These are phyloP conservation scores for Turritopsis dohrnii DNA, from an alignment of 30 jellyfish, hydroid and myxozoan genomes.

Conservation along the genomic window DNA sequence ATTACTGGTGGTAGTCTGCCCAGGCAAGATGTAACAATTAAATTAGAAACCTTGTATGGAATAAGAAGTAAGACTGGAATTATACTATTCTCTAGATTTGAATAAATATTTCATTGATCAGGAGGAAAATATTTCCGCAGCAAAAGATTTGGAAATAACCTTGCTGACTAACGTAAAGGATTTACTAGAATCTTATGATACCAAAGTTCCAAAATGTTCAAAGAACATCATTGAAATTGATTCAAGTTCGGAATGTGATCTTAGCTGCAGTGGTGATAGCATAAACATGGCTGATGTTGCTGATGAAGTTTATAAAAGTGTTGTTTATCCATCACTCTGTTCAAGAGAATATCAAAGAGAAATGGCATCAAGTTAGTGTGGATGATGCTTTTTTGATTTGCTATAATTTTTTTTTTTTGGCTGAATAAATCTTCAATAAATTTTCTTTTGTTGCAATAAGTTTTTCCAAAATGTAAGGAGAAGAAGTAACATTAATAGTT, in stretches of 20 bases:
- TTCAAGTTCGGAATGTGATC: constrained; percentile 10
- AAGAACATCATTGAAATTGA: constrained; percentile 3
- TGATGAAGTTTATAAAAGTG: constrained; percentile 8
- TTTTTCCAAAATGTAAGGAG: too few relatives aligned
- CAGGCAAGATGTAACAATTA: too few relatives aligned
- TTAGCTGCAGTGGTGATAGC: constrained; percentile 6
- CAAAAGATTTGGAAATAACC: not conserved
- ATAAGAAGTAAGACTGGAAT: too few relatives aligned
- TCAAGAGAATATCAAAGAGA: constrained; percentile 9
- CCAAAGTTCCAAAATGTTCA: not conserved
- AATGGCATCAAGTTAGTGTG: not conserved
- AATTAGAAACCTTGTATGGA: too few relatives aligned
- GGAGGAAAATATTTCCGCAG: not conserved
- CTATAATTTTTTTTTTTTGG: too few relatives aligned
- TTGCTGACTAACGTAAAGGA: not conserved
- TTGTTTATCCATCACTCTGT: constrained; percentile 20
- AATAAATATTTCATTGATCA: not conserved
- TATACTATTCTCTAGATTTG: not conserved
- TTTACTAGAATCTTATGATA: not conserved
- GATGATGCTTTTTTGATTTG: not conserved
- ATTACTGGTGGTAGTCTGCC: too few relatives aligned
- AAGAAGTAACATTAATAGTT: too few relatives aligned
- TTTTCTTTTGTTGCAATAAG: too few relatives aligned
- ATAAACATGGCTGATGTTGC: not conserved
- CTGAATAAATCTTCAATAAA: too few relatives aligned